These are phyloP conservation scores for Malthinus seriepunctatus DNA, from an alignment of 2,888 invertebrate genomes.

Conservation along the genomic window DNA sequence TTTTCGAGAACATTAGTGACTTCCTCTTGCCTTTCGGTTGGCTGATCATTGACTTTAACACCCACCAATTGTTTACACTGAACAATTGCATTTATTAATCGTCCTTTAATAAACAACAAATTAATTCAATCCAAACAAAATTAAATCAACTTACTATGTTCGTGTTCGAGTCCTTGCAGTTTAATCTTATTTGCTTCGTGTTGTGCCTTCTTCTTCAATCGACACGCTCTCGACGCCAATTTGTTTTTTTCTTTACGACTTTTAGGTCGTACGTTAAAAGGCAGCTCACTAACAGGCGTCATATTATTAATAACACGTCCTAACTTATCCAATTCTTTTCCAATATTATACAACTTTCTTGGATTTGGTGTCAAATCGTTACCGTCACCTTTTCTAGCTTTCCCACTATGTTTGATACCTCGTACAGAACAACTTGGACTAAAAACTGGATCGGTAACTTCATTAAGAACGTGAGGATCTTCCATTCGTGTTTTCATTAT, in stretches of 20 bases:
- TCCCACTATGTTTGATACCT: conserved; percentile 84
- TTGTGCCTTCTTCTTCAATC: conserved; percentile 98
- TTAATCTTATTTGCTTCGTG: conserved; percentile 99
- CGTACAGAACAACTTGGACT: conserved; percentile 89
- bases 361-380: conserved; percentile 97
- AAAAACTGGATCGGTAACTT: conserved; percentile 95
- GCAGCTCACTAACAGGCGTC: conserved; percentile 93
- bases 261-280: conserved; percentile 85
- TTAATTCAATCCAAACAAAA: not conserved
- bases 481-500: conserved; percentile 82
- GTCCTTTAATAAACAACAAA: conserved; percentile 62
- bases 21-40: conserved; percentile 63
- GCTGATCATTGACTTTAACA: conserved; percentile 65
- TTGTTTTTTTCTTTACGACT: conserved; percentile 98
- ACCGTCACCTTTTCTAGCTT: conserved; percentile 95
- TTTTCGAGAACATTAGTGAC: conserved; percentile 72
- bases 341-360: conserved; percentile 86
- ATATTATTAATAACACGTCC: conserved; percentile 92
- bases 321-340: conserved; percentile 88
- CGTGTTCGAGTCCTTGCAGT: conserved; percentile 87
- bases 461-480: conserved; percentile 90
- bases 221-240: conserved; percentile 93
- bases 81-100: conserved; percentile 74
- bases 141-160: conserved; percentile 81
- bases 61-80: conserved; percentile 77